phyloP scores from a whole-genome alignment of 1,140 invertebrate genomes.

The Platyscapa corneri region DNA sequence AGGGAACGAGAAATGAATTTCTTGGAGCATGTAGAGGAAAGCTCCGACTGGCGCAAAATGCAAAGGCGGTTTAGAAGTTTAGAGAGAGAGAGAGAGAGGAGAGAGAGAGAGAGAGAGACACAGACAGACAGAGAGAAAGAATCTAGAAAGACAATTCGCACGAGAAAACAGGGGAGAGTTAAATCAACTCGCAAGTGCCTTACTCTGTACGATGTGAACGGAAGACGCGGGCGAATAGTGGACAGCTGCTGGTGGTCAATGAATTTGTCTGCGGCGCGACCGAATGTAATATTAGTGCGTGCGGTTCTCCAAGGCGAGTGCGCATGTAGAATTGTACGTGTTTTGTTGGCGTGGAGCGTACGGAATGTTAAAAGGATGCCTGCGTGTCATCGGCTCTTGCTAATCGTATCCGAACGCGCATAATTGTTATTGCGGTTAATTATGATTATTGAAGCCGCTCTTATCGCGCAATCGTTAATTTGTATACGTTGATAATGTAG shows the following conservation, averaged over 20 bases:
- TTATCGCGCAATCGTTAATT: constrained; percentile 1
- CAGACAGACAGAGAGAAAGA: neutral
- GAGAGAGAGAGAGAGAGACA: neutral
- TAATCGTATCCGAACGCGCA: neutral
- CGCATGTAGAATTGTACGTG: constrained; percentile 6
- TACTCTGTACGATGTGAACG: constrained; percentile 48
- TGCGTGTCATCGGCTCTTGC: neutral
- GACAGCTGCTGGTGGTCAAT: constrained; percentile 59
- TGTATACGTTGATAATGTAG: neutral
- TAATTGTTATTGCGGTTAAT: constrained; percentile 20
- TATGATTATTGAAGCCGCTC: neutral
- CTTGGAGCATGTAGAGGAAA: neutral
- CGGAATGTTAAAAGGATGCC: constrained; percentile 3
- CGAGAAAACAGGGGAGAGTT: constrained; percentile 56
- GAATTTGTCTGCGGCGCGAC: constrained; percentile 66
- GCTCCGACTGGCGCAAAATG: neutral
- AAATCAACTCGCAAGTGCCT: constrained; percentile 61
- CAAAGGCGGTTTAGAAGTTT: neutral
- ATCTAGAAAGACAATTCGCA: neutral
- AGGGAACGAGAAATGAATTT: neutral
- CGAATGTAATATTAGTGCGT: constrained; percentile 68
- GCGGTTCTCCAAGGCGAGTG: constrained; percentile 58
- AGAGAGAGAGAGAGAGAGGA: neutral
- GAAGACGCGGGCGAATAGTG: constrained; percentile 50
- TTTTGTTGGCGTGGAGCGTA: neutral